Percentiles rank a stretch among this genome's conserved stretches.
phyloP scores from a whole-genome alignment of 2,888 invertebrate genomes.

The Teleogryllus oceanicus region DNA sequence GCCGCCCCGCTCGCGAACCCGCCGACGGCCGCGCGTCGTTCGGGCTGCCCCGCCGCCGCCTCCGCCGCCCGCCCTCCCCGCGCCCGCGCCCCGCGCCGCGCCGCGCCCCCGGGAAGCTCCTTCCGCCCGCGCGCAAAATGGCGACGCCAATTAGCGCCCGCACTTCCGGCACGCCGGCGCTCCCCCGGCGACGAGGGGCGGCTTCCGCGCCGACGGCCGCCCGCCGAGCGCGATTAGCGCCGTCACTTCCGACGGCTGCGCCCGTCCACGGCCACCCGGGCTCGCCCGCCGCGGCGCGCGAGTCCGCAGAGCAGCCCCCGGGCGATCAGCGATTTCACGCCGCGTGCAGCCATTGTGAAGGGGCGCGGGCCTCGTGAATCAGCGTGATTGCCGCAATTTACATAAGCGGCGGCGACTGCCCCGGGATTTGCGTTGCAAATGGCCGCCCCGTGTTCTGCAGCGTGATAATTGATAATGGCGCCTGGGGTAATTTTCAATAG shows the following conservation, averaged over 20 bases:
- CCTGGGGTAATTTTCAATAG: constrained; percentile 9
- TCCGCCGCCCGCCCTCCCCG: background rate
- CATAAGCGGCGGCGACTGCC: constrained; percentile 18
- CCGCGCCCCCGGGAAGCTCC: background rate
- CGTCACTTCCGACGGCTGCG: background rate
- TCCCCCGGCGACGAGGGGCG: background rate
- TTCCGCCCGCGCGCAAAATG: background rate
- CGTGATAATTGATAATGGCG: constrained; percentile 18
- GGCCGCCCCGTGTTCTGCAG: constrained; percentile 9
- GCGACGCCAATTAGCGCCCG: constrained; percentile 18
- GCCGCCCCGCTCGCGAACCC: background rate
- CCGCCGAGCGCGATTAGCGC: background rate
- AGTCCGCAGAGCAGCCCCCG: background rate
- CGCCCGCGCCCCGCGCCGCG: background rate
- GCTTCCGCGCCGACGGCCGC: background rate
- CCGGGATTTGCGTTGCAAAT: constrained; percentile 12
- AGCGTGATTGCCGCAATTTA: background rate
- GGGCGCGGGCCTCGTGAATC: constrained; percentile 7
- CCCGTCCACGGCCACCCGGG: background rate
- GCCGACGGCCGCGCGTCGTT: background rate
- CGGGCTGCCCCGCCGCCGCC: background rate
- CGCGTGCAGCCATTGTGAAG: background rate
- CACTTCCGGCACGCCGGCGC: background rate
- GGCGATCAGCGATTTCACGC: constrained; percentile 18
- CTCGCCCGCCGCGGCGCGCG: background rate